These are phyloP conservation scores for Craseonycteris thonglongyai DNA, from an alignment of 2,113 vertebrate species.

Conservation along the genomic window DNA sequence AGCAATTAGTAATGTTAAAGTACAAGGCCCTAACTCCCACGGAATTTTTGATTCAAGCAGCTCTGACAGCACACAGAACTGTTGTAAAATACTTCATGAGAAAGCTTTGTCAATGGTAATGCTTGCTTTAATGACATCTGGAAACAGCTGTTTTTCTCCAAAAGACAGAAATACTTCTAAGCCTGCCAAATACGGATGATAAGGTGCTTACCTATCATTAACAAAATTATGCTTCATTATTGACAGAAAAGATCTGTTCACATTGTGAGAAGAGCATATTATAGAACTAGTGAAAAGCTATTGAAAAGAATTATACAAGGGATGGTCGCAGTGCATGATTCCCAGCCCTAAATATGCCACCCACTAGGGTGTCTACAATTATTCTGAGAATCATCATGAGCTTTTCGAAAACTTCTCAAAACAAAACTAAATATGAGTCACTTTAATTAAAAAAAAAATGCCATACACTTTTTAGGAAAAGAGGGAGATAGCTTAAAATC, in stretches of 20 bases:
- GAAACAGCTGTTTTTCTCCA: constrained; percentile 60
- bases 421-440: constrained; percentile 54
- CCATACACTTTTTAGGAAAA: constrained; percentile 34
- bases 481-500: not conserved
- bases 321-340: constrained; percentile 30
- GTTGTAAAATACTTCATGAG: constrained; percentile 45
- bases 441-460: constrained; percentile 43
- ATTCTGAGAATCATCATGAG: constrained; percentile 30
- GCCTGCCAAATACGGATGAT: constrained; percentile 58
- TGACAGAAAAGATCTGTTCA: constrained; percentile 54
- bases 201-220: constrained; percentile 66
- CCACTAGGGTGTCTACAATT: constrained; percentile 3
- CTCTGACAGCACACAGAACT: constrained; percentile 47
- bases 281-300: not conserved
- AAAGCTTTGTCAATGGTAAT: constrained; percentile 50
- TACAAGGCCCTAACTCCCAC: constrained; percentile 44
- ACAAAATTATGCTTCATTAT: constrained; percentile 62
- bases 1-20: constrained; percentile 56
- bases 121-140: constrained; percentile 57
- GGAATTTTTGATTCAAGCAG: constrained; percentile 47
- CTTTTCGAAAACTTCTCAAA: constrained; percentile 42
- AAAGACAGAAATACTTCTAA: constrained; percentile 46
- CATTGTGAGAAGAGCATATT: constrained; percentile 44
- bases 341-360: constrained; percentile 10
- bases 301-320: constrained; percentile 14